Evolutionary conservation across 2,113 vertebrate species (phyloP).

Genomic region (Callocephalon fimbriatum): DNA sequence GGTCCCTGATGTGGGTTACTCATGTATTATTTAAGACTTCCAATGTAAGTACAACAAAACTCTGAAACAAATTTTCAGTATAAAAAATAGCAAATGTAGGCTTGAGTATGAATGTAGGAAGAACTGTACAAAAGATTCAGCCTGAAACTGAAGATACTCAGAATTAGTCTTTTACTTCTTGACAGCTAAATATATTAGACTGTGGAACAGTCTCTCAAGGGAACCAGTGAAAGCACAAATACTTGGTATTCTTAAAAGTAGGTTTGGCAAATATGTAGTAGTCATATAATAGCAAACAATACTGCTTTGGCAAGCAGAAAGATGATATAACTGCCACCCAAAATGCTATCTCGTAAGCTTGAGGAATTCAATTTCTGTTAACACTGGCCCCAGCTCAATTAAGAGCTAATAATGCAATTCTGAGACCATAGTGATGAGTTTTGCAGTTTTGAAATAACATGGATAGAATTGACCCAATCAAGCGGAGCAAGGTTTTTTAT

Average conservation of each 20-base stretch:
- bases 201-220: not conserved
- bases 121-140: not conserved
- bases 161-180: not conserved
- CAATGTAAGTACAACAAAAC: not conserved
- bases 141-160: not conserved
- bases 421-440: not conserved
- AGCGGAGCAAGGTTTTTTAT: fast-evolving
- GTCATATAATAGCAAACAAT: not conserved
- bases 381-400: not conserved
- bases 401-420: not conserved
- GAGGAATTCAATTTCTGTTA: not conserved
- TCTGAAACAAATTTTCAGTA: not conserved
- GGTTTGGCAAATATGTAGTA: not conserved
- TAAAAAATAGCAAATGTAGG: not conserved
- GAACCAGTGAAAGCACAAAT: not conserved
- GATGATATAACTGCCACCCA: not conserved
- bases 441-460: not conserved
- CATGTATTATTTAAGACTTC: conserved; percentile 14
- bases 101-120: not conserved
- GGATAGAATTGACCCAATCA: not conserved
- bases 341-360: not conserved
- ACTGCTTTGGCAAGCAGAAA: not conserved
- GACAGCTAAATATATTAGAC: not conserved
- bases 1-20: not conserved
- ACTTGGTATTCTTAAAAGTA: not conserved